These are phyloP conservation scores for Melipona quadrifasciata DNA, from an alignment of 1,140 invertebrate genomes.

Conservation along the genomic window DNA sequence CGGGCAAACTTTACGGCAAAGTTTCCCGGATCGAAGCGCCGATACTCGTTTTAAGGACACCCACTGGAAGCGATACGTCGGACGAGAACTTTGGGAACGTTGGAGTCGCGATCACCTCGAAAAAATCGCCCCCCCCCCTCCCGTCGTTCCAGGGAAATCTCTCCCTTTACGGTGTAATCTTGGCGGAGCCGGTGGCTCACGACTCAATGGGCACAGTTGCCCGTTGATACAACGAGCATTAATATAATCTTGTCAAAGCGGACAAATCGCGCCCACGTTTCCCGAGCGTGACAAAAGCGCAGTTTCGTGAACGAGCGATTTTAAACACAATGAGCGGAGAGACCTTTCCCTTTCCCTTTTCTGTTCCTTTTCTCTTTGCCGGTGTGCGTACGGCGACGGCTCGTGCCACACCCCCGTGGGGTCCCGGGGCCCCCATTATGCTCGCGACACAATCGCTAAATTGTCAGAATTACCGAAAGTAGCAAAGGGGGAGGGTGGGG, in stretches of 20 bases:
- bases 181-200: not conserved
- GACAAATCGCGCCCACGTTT: slow-evolving; percentile 34
- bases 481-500: not conserved
- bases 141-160: not conserved
- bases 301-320: slow-evolving; percentile 37
- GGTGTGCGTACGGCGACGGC: not conserved
- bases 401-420: slow-evolving; percentile 48
- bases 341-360: not conserved
- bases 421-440: slow-evolving; percentile 56
- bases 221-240: slow-evolving; percentile 36
- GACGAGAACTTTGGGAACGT: not conserved
- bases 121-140: not conserved
- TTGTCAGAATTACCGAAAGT: slow-evolving; percentile 68
- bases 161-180: not conserved
- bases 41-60: not conserved
- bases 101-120: not conserved
- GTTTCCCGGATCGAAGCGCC: not conserved
- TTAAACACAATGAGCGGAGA: slow-evolving; percentile 34
- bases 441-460: slow-evolving; percentile 65
- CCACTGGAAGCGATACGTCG: no score
- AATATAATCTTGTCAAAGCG: slow-evolving; percentile 44
- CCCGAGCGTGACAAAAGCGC: slow-evolving; percentile 10
- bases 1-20: not conserved
- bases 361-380: not conserved
- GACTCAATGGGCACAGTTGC: slow-evolving; percentile 4